Evolutionary conservation across 2,888 invertebrate species (phyloP).

Genomic region (Ormyrus pomaceus): DNA sequence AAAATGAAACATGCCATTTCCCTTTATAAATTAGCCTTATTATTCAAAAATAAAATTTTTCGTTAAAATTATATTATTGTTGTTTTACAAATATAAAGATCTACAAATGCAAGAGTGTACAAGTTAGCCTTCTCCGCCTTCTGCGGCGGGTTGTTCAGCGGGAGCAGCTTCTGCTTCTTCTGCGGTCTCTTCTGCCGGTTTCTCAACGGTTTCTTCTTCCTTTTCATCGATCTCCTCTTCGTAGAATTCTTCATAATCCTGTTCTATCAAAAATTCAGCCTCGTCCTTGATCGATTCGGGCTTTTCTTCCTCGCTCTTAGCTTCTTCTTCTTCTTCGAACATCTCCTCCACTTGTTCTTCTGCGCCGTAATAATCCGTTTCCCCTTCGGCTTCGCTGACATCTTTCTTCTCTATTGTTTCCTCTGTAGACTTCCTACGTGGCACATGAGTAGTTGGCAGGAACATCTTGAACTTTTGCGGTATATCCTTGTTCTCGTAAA

Average conservation of each 20-base stretch:
- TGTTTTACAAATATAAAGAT: too few relatives aligned
- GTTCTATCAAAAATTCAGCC: slow-evolving; percentile 20
- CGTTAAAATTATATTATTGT: background rate
- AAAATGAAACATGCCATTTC: too few relatives aligned
- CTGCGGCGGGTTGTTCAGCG: too few relatives aligned
- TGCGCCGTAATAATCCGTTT: slow-evolving; percentile 9
- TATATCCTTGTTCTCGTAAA: slow-evolving; percentile 49
- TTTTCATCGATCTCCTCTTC: slow-evolving; percentile 31
- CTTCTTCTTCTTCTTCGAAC: slow-evolving; percentile 51
- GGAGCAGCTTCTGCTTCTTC: background rate
- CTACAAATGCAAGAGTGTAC: background rate
- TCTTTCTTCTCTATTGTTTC: slow-evolving; percentile 7
- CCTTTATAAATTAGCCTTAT: background rate
- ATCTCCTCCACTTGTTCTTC: slow-evolving; percentile 50
- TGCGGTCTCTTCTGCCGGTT: background rate
- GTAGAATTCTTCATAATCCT: background rate
- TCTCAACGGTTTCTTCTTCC: slow-evolving; percentile 34
- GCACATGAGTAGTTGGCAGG: slow-evolving; percentile 32
- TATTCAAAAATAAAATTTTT: slow-evolving; percentile 25
- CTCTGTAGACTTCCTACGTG: slow-evolving; percentile 5
- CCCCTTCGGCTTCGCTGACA: background rate
- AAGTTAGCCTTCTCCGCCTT: slow-evolving; percentile 9
- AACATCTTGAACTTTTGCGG: slow-evolving; percentile 53
- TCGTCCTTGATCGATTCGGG: slow-evolving; percentile 31
- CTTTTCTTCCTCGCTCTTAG: background rate